Conservation (phyloP, 2,888 invertebrate species). For the Syrista parreyssii region DNA sequence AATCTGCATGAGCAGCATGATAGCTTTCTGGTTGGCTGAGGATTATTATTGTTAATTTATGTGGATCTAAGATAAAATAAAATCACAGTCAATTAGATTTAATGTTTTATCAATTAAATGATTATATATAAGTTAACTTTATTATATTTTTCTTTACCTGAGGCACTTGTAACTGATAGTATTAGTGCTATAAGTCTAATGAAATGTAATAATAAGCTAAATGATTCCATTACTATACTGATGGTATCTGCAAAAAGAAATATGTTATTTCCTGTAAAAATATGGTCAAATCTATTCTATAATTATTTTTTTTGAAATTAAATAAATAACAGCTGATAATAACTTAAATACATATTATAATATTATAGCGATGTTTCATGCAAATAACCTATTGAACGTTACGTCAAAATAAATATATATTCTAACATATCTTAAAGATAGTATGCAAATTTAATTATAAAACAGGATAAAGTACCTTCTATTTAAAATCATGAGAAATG, state of each 20-base stretch:
- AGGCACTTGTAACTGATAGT: neutral
- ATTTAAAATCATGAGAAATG: neutral
- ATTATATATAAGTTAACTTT: neutral
- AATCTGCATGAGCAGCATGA: constrained; percentile 71
- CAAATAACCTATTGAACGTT: neutral
- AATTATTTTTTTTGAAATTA: neutral
- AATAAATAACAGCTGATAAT: neutral
- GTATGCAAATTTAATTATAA: neutral
- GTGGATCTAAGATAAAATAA: constrained; percentile 69
- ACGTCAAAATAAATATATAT: neutral
- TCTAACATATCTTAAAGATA: neutral
- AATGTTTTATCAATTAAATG: neutral
- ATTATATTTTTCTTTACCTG: neutral
- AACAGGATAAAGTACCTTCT: neutral
- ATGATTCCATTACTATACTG: neutral
- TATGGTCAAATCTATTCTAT: neutral
- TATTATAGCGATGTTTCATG: neutral
- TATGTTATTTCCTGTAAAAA: neutral
- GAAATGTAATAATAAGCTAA: neutral
- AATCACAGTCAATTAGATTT: neutral
- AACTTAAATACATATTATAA: neutral
- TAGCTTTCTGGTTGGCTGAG: constrained; percentile 76
- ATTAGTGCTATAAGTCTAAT: neutral
- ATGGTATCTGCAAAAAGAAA: neutral
- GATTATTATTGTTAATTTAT: constrained; percentile 72